Conservation (phyloP, 2,888 invertebrate species). For the Pseudococcus jackbeardsleyi region DNA sequence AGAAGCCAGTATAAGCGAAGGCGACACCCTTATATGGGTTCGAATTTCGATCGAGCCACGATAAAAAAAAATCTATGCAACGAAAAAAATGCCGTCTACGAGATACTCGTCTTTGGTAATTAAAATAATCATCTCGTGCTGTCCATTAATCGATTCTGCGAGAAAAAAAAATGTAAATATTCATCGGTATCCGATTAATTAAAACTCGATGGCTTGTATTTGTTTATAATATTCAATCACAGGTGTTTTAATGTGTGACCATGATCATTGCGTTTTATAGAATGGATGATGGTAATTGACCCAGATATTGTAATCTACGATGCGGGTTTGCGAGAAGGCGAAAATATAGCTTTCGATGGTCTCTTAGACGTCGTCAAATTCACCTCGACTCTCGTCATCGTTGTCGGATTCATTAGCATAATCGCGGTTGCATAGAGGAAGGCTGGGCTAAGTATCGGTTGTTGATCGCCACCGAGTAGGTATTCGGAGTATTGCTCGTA, state of each 20-base stretch:
- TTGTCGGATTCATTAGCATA: not conserved
- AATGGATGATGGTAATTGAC: not conserved
- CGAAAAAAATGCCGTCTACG: not conserved
- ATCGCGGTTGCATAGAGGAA: not conserved
- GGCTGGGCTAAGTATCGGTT: not conserved
- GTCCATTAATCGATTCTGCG: not conserved
- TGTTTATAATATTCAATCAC: not conserved
- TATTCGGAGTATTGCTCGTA: not conserved
- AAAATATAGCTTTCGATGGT: not conserved
- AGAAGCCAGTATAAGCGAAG: not conserved
- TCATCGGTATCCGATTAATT: slow-evolving; percentile 20
- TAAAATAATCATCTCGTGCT: slow-evolving; percentile 33
- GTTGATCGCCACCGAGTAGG: not conserved
- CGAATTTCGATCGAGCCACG: not conserved
- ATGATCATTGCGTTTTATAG: not conserved
- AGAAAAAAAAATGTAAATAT: slow-evolving; percentile 1
- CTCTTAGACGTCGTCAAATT: not conserved
- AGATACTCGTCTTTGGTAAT: not conserved
- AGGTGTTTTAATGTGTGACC: not conserved
- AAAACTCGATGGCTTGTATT: not conserved
- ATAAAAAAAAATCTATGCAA: not conserved
- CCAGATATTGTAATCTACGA: not conserved
- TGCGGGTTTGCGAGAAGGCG: not conserved
- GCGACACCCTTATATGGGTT: not conserved
- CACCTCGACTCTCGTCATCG: not conserved